These are phyloP conservation scores for Chroicocephalus ridibundus DNA, from an alignment of 2,113 vertebrate genomes.

Conservation along the genomic window DNA sequence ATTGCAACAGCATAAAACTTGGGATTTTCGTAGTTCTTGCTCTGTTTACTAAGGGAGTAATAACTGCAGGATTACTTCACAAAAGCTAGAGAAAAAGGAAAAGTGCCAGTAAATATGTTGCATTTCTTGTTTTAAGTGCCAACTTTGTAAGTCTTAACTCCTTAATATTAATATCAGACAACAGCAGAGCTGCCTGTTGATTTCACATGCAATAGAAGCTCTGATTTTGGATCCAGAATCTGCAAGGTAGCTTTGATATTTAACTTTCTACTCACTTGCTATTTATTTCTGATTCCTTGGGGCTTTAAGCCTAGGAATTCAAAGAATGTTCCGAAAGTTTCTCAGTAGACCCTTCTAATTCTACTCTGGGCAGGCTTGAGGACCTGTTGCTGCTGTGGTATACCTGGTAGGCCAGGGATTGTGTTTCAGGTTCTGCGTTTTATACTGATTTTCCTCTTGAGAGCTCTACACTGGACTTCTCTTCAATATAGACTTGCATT, in stretches of 20 bases:
- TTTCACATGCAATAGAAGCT: constrained; percentile 92
- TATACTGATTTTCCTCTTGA: background rate
- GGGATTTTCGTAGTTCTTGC: background rate
- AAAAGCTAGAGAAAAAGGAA: background rate
- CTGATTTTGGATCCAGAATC: constrained; percentile 94
- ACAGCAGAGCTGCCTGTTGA: constrained; percentile 94
- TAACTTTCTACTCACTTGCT: background rate
- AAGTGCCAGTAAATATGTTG: background rate
- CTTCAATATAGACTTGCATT: background rate
- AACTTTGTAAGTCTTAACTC: constrained; percentile 2
- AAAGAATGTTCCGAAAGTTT: background rate
- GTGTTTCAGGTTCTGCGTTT: background rate
- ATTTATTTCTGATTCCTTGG: background rate
- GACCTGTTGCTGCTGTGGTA: background rate
- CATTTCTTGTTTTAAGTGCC: background rate
- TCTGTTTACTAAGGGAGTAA: background rate
- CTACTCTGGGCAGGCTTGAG: background rate
- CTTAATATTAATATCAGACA: constrained; percentile 79
- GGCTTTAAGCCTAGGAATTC: background rate
- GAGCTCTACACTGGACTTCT: background rate
- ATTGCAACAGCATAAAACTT: background rate
- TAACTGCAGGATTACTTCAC: background rate
- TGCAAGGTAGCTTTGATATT: constrained; percentile 80
- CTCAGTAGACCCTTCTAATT: background rate
- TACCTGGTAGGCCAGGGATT: background rate